Percentiles rank a stretch among this genome's conserved stretches.
Evolutionary conservation across 2,113 vertebrate species (phyloP).

Genomic region (Phrynosoma blainvillii): DNA sequence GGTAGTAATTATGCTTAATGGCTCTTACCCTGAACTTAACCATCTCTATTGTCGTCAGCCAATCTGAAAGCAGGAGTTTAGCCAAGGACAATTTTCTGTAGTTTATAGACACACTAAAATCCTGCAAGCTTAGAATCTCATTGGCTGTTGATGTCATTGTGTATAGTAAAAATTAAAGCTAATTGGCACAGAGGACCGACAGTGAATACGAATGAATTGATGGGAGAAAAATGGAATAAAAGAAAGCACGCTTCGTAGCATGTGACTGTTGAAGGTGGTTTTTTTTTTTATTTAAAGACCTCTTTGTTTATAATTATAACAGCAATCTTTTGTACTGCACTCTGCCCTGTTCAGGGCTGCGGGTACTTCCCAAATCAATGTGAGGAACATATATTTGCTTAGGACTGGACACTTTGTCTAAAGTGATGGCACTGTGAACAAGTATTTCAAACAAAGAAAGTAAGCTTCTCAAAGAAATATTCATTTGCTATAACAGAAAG

Average conservation of each 20-base stretch:
- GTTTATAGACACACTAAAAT: constrained; percentile 70
- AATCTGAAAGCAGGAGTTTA: constrained; percentile 79
- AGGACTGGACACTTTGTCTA: not conserved
- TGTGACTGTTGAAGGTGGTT: constrained; percentile 31
- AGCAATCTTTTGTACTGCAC: not conserved
- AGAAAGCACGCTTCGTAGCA: constrained; percentile 22
- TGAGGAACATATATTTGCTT: not conserved
- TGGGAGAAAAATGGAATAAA: constrained; percentile 46
- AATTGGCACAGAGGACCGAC: constrained; percentile 65
- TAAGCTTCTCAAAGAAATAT: not conserved
- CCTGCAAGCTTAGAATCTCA: constrained; percentile 60
- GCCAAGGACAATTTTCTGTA: constrained; percentile 77
- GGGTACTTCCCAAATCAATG: not conserved
- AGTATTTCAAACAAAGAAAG: not conserved
- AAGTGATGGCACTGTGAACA: not conserved
- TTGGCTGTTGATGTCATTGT: constrained; percentile 74
- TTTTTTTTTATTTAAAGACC: constrained; percentile 19
- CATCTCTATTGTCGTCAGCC: constrained; percentile 66
- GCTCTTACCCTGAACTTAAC: constrained; percentile 73
- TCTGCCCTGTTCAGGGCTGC: not conserved
- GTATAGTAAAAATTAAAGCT: constrained; percentile 74
- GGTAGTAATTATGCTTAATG: constrained; percentile 78
- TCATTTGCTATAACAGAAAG: not conserved
- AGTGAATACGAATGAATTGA: constrained; percentile 70
- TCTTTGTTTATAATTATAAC: constrained; percentile 26